Evolutionary conservation across 1,140 invertebrate genomes (phyloP), one percentile per base, ranked within the genome.

Genomic region (Tetragonula clypearis): DNA sequence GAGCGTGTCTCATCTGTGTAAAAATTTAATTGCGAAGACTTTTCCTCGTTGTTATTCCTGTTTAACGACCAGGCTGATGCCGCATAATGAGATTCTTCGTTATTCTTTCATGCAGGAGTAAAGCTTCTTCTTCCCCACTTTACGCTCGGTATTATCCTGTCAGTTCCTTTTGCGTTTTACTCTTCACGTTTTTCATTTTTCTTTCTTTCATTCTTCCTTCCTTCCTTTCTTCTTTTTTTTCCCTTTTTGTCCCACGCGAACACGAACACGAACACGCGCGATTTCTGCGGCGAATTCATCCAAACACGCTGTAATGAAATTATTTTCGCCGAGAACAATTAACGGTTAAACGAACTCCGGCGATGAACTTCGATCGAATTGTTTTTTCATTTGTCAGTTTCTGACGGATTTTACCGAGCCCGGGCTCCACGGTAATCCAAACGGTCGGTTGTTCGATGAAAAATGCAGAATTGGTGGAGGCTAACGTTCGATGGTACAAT

Each of bases 21-120:
- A 90, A 80, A 90, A 89, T 90, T 90, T 89, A 90, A 90, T 90
- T 90, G 86, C 82, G 56, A 84, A n/a, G 78, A 73, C 75, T 86
- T 83, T 71, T 62, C 74, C 35, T 76, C 77, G 80, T 80, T 73
- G 72, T 89, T 88, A 87, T 87, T 87, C 66, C 79, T 79, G 79
- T 56, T 85, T 78, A 83, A 79, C 76, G 84, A 79, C 84, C 71
- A 69, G 60, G 55, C 14, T 68, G 78, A 69, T 82, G 71, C 73
- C 74, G 58, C 35, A 60, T 79, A 83, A 75, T 74, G 58, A 49
- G 80, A 84, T 83, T 71, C 62, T 81, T 60, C 53, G 71, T 79
- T 79, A 73, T 84, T 75, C 71, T 85, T 81, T 85, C 62, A 9
- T 49, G 79, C 53, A n/a, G 35, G 23, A 75, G 71, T 49, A 73